Evolutionary conservation across 1,140 invertebrate species (phyloP).

Genomic region (Drosophila orosa): DNA sequence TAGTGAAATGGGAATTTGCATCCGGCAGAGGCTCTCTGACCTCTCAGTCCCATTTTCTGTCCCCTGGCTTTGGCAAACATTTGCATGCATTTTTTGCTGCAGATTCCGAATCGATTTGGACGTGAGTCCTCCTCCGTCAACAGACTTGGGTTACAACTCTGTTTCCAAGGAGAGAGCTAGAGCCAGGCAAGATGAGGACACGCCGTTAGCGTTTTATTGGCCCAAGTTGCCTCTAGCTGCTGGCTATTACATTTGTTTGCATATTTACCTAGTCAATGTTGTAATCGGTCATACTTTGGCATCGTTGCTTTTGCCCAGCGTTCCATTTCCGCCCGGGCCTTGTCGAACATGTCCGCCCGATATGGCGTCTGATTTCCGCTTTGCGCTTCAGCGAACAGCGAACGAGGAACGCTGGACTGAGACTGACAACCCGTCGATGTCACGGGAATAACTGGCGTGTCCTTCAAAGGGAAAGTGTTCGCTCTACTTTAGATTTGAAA

Average conservation of each 20-base stretch:
- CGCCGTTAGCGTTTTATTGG: slow-evolving; percentile 52
- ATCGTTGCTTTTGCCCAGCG: slow-evolving; percentile 42
- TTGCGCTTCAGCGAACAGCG: slow-evolving; percentile 60
- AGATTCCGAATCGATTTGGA: slow-evolving; percentile 66
- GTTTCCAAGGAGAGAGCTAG: slow-evolving; percentile 15
- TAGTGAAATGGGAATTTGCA: slow-evolving; percentile 61
- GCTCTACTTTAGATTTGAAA: slow-evolving; percentile 49
- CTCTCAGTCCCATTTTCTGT: slow-evolving; percentile 2
- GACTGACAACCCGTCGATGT: slow-evolving; percentile 61
- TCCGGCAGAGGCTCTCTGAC: slow-evolving; percentile 20
- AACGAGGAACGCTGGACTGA: slow-evolving; percentile 24
- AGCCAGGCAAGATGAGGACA: slow-evolving; percentile 6
- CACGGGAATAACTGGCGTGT: slow-evolving; percentile 29
- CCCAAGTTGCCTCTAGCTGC: slow-evolving; percentile 6
- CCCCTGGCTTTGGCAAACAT: slow-evolving; percentile 26
- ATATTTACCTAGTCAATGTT: slow-evolving; percentile 48
- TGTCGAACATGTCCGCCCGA: slow-evolving; percentile 68
- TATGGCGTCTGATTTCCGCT: slow-evolving; percentile 78
- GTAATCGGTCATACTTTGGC: slow-evolving; percentile 18
- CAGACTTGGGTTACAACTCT: slow-evolving; percentile 40
- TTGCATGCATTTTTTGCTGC: slow-evolving; percentile 74
- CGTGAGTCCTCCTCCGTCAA: slow-evolving; percentile 17
- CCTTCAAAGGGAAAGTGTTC: slow-evolving; percentile 74
- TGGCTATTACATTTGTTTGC: slow-evolving; percentile 8
- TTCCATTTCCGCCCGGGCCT: slow-evolving; percentile 62